Conservation (phyloP, 2,113 vertebrate species). For the Rhegmatorhina hoffmannsi region DNA sequence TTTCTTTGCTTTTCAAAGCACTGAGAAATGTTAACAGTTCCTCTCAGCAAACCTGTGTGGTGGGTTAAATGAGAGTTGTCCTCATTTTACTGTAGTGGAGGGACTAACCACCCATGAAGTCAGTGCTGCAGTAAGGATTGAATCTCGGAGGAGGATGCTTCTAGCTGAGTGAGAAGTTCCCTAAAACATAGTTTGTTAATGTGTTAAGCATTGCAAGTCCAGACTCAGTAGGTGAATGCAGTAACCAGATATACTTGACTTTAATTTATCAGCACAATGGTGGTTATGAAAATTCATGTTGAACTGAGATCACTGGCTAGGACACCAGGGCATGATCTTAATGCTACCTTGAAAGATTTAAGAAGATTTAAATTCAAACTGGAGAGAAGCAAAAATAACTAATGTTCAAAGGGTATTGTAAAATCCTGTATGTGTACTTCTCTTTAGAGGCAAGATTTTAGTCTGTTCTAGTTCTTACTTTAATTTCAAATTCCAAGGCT, state of each 20-base stretch:
- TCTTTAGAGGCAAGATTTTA: neutral
- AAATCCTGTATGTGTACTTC: neutral
- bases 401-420: neutral
- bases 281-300: slow-evolving; percentile 31
- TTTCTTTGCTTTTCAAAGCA: neutral
- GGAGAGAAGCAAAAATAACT: neutral
- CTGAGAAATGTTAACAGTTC: neutral
- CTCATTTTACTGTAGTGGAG: slow-evolving; percentile 23
- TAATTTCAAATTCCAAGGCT: neutral
- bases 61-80: slow-evolving; percentile 40
- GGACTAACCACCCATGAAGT: slow-evolving; percentile 32
- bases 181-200: slow-evolving; percentile 41
- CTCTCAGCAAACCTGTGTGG: slow-evolving; percentile 12
- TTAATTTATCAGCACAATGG: slow-evolving; percentile 19
- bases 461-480: neutral
- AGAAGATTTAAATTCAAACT: slow-evolving; percentile 10
- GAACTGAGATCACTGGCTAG: neutral
- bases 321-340: slow-evolving; percentile 12
- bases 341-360: slow-evolving; percentile 22
- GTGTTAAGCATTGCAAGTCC: slow-evolving; percentile 1
- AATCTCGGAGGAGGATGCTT: neutral
- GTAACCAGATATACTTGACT: neutral
- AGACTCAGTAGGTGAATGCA: neutral
- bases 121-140: slow-evolving; percentile 13
- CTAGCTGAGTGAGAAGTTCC: slow-evolving; percentile 25